Percentiles rank a stretch among this genome's conserved stretches.
Conservation (phyloP, 2,888 invertebrate genomes). For the Flexamia atlantica region DNA sequence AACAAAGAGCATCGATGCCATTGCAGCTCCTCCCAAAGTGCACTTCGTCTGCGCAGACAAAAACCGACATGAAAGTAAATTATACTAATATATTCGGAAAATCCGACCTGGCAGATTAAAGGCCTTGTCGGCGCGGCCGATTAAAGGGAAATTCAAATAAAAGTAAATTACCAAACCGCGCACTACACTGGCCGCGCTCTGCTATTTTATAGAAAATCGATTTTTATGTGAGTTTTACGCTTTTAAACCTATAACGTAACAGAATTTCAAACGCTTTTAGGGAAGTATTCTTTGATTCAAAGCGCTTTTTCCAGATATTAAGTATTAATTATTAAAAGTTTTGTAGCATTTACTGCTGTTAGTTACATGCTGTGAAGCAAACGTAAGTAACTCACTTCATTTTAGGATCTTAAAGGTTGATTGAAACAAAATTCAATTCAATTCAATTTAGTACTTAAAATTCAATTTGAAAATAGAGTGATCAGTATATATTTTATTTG, state of each 20-base stretch:
- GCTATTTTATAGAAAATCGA: constrained; percentile 44
- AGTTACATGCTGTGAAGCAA: no score
- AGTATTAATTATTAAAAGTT: neutral
- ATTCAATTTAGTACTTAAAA: no score
- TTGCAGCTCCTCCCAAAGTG: constrained; percentile 39
- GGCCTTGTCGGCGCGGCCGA: constrained; percentile 21
- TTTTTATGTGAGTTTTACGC: constrained; percentile 43
- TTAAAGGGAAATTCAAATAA: constrained; percentile 50
- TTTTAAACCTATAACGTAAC: constrained; percentile 37
- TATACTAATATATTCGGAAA: constrained; percentile 42
- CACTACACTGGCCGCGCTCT: constrained; percentile 38
- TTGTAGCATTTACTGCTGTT: no score
- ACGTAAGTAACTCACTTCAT: no score
- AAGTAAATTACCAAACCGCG: constrained; percentile 45
- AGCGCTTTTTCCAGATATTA: neutral
- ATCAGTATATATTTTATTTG: no score
- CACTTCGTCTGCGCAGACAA: constrained; percentile 18
- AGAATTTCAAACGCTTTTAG: constrained; percentile 39
- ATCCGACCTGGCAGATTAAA: constrained; percentile 41
- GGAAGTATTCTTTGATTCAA: constrained; percentile 21
- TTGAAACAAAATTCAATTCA: no score
- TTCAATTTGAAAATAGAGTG: no score
- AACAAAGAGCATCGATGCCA: constrained; percentile 5
- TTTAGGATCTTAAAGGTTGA: no score
- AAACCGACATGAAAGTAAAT: constrained; percentile 41